These are phyloP conservation scores for Girardinus metallicus DNA, from an alignment of 2,797 vertebrate species.

Conservation along the genomic window DNA sequence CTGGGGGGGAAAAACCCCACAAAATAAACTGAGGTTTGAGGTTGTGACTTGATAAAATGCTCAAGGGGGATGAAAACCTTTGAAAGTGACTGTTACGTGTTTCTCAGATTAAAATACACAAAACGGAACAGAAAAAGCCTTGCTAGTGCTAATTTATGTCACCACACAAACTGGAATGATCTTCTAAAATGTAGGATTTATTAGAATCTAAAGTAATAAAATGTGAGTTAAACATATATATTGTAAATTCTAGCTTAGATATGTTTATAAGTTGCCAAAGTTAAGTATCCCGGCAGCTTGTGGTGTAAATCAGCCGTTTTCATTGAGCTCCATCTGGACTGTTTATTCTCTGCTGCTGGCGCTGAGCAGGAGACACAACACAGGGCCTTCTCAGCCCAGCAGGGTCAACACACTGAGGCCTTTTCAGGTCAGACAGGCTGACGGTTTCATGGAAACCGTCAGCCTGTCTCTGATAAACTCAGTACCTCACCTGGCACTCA, in stretches of 20 bases:
- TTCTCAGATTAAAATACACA: neutral
- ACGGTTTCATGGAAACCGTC: slow-evolving; percentile 47
- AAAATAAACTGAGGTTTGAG: neutral
- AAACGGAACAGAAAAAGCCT: neutral
- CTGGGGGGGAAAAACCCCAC: neutral
- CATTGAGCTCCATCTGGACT: neutral
- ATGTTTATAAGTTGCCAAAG: neutral
- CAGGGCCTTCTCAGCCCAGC: slow-evolving; percentile 50
- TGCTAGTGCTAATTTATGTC: neutral
- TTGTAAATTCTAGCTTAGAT: neutral
- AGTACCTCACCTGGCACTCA: neutral
- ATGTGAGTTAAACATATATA: neutral
- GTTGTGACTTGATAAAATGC: neutral
- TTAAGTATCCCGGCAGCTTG: neutral
- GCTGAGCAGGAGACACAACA: slow-evolving; percentile 30
- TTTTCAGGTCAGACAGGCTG: slow-evolving; percentile 22
- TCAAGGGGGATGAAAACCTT: neutral
- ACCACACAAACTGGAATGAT: neutral
- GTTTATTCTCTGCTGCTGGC: neutral
- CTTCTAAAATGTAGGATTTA: neutral
- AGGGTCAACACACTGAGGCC: slow-evolving; percentile 25
- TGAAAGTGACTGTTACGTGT: neutral
- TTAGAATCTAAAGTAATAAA: neutral
- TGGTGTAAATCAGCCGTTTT: neutral
- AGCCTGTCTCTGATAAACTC: slow-evolving; percentile 13